A percentile compares a stretch with the other conserved stretches of the same genome.
These are phyloP conservation scores for Denticeps clupeoides DNA, from an alignment of 2,797 vertebrate genomes.

Conservation along the genomic window DNA sequence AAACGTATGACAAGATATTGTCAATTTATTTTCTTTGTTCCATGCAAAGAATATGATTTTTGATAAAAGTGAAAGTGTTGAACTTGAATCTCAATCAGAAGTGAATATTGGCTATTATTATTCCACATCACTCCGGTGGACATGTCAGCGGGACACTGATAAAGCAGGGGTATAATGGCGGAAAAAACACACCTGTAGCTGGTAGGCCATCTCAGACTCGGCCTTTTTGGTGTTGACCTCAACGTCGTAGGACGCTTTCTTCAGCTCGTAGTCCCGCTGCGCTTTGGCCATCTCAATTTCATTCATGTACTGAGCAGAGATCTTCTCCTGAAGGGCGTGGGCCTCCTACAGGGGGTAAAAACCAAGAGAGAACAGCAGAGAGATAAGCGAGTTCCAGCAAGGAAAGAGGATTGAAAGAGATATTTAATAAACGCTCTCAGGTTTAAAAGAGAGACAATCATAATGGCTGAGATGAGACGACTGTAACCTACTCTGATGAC, in stretches of 20 bases:
- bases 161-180: too few species aligned
- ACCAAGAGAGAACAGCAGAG: not conserved
- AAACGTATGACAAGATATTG: too few species aligned
- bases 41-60: too few species aligned
- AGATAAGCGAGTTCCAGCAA: not conserved
- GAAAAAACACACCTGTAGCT: conserved; percentile 80
- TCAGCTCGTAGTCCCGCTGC: conserved; percentile 81
- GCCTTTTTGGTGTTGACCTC: conserved; percentile 82
- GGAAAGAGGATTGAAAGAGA: not conserved
- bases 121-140: too few species aligned
- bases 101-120: too few species aligned
- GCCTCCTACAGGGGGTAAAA: conserved; percentile 69
- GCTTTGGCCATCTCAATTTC: conserved; percentile 87
- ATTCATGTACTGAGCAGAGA: conserved; percentile 78
- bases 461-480: not conserved
- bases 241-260: conserved; percentile 76
- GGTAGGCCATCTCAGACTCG: conserved; percentile 82
- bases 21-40: too few species aligned
- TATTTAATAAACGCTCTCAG: too few species aligned
- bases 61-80: too few species aligned
- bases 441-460: not conserved
- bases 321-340: conserved; percentile 75
- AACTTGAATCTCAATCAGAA: too few species aligned
- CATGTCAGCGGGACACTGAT: too few species aligned
- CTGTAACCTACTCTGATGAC: conserved; percentile 70